Evolutionary conservation across 1,140 invertebrate species (phyloP), one percentile per base, ranked within the genome.

Genomic region (Spodoptera frugiperda): DNA sequence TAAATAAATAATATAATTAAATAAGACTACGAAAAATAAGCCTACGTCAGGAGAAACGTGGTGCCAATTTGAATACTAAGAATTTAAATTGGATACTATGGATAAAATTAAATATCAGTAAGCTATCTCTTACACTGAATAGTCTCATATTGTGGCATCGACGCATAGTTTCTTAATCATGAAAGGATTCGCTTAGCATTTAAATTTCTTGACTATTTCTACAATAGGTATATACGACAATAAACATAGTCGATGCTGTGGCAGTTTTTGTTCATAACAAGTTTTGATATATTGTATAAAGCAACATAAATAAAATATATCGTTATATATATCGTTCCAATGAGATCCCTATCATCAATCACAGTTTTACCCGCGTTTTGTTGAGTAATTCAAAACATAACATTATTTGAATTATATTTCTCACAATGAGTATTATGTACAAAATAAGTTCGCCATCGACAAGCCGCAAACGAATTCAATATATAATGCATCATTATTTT

Each of bases 321-420:
- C 54, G 0, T 49, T 46, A 46, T 8, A 25, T 51, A 70, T 2
- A 70, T 49, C 65, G 49, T 54, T 70, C 48, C 48, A 70, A 54
- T 70, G 67, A 70, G 67, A 70, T 70, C 67, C 48, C 67, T 70
- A 70, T 54, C 51, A 70, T 54, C 11, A 54, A 70, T 51, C 67
- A 70, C 67, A 70, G 49, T 39, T 54, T 70, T 54, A 53, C 67
- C 49, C 67, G 25, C 48, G 17, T 54, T 70, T 70, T 3, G 25
- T 55, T 30, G 19, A 55, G 48, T 46, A 46, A 44, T 19, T 46
- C 33, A 19, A 70, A 54, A 39, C n/a, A 54, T 11, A 51, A 33
- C 5, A 39, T 70, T 70, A 39, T 25, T 39, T 39, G 49, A 54
- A 54, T 19, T 51, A 30, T 44, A 51, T 67, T 48, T 51, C n/a